Evolutionary conservation across 2,113 vertebrate species (phyloP), one percentile per base, ranked within the genome.

Genomic region (Ondatra zibethicus): DNA sequence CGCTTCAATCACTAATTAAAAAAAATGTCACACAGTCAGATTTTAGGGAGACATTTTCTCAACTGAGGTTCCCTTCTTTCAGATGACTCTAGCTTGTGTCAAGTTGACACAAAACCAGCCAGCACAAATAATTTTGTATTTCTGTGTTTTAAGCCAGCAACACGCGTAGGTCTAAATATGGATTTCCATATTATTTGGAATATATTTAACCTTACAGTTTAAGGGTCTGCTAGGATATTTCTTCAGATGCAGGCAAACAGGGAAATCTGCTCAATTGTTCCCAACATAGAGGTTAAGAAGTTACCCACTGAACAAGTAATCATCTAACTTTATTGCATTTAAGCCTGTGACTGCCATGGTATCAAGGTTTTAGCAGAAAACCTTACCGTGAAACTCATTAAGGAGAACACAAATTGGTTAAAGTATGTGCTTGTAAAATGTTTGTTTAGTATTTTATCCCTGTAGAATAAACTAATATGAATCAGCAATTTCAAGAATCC

Each of bases 91-190:
- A 84, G 55, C 58, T 63, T 85, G 58, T 9, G 39, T 65, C 27
- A 19, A 42, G 27, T 0, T 42, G 82, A 85, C 82, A 65, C 14
- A 31, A 45, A 65, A 65, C 9, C 14, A 45, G 27, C 55, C 12
- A 42, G 2, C n/a, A 63, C 8, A 31, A 5, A 11, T 72, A 2
- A 47, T 61, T 95, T 84, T 91, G 36, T 0, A 45, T 52, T 93
- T 87, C 23, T 94, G 11, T 70, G 16, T 7, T 94, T 88, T 58
- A 61, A 25, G 3, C 31, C 50, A 82, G 11, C 36, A 87, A 73
- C 52, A 75, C 47, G 87, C 92, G 39, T 58, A 58, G 77, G 33
- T 87, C 45, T 93, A 90, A 91, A 88, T 14, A 84, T 68, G 47
- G 70, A 93, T 87, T 87, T 95, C n/a, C 23, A 10, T 75, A 31